Base-by-base conservation (phyloP, 1,140 invertebrate genomes). In the Bacillus rossius region DNA sequence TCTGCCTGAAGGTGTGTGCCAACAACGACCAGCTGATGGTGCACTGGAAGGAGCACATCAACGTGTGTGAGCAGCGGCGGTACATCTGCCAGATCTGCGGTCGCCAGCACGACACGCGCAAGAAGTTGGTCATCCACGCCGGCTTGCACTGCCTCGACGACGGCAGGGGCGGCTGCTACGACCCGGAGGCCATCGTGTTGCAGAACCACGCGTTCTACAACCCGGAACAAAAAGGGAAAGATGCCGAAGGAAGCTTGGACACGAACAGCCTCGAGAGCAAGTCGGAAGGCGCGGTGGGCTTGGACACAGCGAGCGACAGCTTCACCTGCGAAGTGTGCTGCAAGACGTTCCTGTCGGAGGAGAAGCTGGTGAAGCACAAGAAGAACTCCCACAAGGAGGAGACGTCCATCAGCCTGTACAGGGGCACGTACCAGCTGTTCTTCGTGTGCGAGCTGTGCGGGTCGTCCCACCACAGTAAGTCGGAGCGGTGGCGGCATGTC, bases 21-120 rank as follows among this genome's bases (percentile, higher is more conserved):
- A 73, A 81, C 43, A 76, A 76, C 60, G 67, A 67, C 3, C 75
- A 79, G 58, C 68, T 83, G 22, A 65, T 73, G 20, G 72, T 73
- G 59, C 81, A 83, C 55, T 72, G 82, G 0, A 74, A 72, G 63
- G 79, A 78, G 59, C 72, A 75, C 16, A 73, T 65, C 16, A 61
- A 59, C 61, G 23, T 57, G 8, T 53, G 65, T 19, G 61, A 68
- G 8, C 64, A 67, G 55, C 60, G 66, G 23, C 57, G 71, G 43
- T 75, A 75, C 23, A 73, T 71, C 49, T 78, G 80, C 52, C 76
- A 79, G n/a, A 75, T 83, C n/a, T 83, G 81, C 63, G 77, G 75
- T 17, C 75, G 80, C 54, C 79, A 81, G 54, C 79, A 82, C 47
- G 80, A 83, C 65, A 80, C 80, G 7, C 70, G 75, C 17, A 80